Evolutionary conservation across 2,888 invertebrate genomes (phyloP).

Genomic region (Adela reaumurella): DNA sequence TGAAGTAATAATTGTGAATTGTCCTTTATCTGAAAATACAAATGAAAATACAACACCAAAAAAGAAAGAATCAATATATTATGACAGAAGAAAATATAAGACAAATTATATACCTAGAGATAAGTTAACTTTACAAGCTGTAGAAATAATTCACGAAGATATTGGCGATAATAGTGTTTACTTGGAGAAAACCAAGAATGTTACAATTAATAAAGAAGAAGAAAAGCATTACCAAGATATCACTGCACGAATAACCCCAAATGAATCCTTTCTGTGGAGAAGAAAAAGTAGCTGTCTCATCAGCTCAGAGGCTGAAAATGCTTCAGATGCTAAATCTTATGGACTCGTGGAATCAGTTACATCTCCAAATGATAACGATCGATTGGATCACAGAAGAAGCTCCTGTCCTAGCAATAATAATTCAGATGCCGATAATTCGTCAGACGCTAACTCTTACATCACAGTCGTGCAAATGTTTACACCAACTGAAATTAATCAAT

Average conservation of each 20-base stretch:
- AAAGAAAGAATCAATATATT: slow-evolving; percentile 37
- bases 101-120: slow-evolving; percentile 46
- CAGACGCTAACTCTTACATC: slow-evolving; percentile 33
- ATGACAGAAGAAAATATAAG: slow-evolving; percentile 43
- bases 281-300: slow-evolving; percentile 41
- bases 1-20: slow-evolving; percentile 12
- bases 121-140: slow-evolving; percentile 37
- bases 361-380: no score
- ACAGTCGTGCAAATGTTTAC: slow-evolving; percentile 23
- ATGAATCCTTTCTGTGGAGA: slow-evolving; percentile 65
- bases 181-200: background rate
- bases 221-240: slow-evolving; percentile 27
- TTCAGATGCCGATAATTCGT: slow-evolving; percentile 33
- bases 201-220: slow-evolving; percentile 12
- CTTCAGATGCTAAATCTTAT: slow-evolving; percentile 30
- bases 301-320: slow-evolving; percentile 37
- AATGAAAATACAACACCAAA: slow-evolving; percentile 5
- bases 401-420: no score
- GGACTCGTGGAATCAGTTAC: slow-evolving; percentile 23
- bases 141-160: slow-evolving; percentile 49
- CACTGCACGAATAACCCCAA: slow-evolving; percentile 49
- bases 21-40: slow-evolving; percentile 3
- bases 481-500: background rate
- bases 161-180: slow-evolving; percentile 21
- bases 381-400: no score